Conservation (phyloP, 2,113 vertebrate genomes). For the Nasalis larvatus region DNA sequence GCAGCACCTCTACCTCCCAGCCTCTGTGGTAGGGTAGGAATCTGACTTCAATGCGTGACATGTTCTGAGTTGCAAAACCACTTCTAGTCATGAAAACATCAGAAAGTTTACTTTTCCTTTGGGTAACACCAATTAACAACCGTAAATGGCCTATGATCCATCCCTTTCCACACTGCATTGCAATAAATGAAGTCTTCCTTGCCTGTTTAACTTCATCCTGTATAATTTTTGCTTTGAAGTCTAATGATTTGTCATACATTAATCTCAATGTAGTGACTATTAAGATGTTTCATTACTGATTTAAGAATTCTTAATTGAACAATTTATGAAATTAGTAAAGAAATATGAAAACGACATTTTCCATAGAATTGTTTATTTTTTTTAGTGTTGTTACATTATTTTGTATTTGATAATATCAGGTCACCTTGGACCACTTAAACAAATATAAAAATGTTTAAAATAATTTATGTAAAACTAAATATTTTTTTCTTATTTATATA, state of each 20-base stretch:
- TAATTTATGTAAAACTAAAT: background rate
- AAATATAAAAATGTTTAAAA: background rate
- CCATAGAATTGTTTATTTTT: background rate
- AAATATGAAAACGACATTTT: background rate
- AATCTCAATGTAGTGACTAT: background rate
- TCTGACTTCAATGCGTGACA: background rate
- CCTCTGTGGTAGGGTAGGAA: rapidly evolving
- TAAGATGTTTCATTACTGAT: background rate
- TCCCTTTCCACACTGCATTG: rapidly evolving
- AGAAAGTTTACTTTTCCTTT: background rate
- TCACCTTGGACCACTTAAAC: background rate
- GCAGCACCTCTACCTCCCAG: background rate
- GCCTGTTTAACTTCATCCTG: background rate
- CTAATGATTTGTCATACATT: background rate
- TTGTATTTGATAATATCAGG: background rate
- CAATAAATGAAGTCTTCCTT: background rate
- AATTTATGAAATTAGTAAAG: background rate
- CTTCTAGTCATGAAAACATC: background rate
- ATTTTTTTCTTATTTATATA: background rate
- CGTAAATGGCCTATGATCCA: rapidly evolving
- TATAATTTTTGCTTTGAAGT: background rate
- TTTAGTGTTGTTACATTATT: background rate
- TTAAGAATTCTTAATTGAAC: background rate
- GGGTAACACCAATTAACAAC: background rate
- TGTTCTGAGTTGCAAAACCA: background rate